Percentiles rank a stretch among this genome's conserved stretches.
Evolutionary conservation across 2,888 invertebrate genomes (phyloP).

Genomic region (Cactoblastis cactorum): DNA sequence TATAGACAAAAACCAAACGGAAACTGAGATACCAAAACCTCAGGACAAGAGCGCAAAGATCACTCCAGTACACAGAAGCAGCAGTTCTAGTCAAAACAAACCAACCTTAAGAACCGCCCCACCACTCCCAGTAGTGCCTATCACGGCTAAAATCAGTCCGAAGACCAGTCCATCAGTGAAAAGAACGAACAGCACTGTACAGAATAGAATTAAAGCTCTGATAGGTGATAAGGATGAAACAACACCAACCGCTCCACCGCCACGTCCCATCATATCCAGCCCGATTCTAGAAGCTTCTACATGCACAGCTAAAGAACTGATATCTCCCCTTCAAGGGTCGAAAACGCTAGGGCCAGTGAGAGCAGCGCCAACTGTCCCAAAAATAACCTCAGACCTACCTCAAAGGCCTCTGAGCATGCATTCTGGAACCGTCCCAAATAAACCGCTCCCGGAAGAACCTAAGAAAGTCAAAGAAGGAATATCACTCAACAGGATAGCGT

Average conservation of each 20-base stretch:
- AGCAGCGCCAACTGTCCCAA: conserved; percentile 78
- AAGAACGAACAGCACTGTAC: conserved; percentile 61
- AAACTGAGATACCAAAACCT: conserved; percentile 22
- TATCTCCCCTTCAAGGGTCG: conserved; percentile 81
- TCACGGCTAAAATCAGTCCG: conserved; percentile 48
- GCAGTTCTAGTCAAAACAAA: conserved; percentile 63
- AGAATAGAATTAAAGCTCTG: conserved; percentile 67
- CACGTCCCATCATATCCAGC: conserved; percentile 88
- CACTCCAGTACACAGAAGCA: conserved; percentile 65
- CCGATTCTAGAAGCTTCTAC: conserved; percentile 91
- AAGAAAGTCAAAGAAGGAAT: conserved; percentile 80
- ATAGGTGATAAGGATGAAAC: conserved; percentile 67
- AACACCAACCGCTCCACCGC: conserved; percentile 70
- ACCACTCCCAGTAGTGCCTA: conserved; percentile 80
- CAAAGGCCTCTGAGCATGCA: conserved; percentile 77
- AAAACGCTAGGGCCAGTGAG: conserved; percentile 81
- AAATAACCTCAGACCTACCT: conserved; percentile 51
- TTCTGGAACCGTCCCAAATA: conserved; percentile 53
- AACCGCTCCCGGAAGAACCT: conserved; percentile 72
- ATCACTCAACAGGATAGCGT: conserved; percentile 85
- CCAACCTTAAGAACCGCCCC: conserved; percentile 81
- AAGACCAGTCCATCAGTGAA: conserved; percentile 62
- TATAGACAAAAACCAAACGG: conserved; percentile 68
- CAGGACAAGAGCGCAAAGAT: conserved; percentile 76
- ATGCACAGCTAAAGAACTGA: conserved; percentile 86